Evolutionary conservation across 1,140 invertebrate species (phyloP).

Genomic region (Metaphire vulgaris): DNA sequence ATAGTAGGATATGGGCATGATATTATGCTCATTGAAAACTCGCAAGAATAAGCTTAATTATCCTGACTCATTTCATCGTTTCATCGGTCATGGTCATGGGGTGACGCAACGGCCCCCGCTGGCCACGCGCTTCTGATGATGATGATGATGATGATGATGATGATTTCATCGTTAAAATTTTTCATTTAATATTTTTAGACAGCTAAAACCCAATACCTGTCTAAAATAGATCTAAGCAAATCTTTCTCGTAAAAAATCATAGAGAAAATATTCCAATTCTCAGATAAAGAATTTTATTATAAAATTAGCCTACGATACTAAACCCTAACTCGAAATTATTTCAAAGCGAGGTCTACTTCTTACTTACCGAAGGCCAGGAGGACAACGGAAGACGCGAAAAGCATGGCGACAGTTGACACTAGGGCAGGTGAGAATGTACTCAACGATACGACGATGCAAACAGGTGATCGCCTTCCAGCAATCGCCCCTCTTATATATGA

Average conservation of each 20-base stretch:
- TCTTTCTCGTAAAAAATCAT: background rate
- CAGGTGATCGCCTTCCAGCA: background rate
- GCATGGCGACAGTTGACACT: background rate
- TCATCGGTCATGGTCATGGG: no score
- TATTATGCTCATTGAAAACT: no score
- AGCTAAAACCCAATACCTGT: background rate
- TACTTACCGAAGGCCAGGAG: no score
- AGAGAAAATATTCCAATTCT: background rate
- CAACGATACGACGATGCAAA: background rate
- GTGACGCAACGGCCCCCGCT: no score
- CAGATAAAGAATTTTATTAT: background rate
- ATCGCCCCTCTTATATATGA: background rate
- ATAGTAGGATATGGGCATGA: no score
- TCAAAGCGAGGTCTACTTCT: no score
- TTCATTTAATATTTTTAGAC: background rate
- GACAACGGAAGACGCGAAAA: background rate
- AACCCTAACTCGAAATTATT: no score
- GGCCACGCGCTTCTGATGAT: no score
- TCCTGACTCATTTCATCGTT: no score
- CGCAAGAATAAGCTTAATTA: no score
- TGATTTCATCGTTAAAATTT: no score
- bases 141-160: no score
- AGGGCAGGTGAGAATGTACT: background rate
- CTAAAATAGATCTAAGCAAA: background rate
- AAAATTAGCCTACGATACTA: background rate